A percentile compares a stretch with the other conserved stretches of the same genome.
These are phyloP conservation scores for Equus przewalskii DNA, from an alignment of 2,113 vertebrate species.

Conservation along the genomic window DNA sequence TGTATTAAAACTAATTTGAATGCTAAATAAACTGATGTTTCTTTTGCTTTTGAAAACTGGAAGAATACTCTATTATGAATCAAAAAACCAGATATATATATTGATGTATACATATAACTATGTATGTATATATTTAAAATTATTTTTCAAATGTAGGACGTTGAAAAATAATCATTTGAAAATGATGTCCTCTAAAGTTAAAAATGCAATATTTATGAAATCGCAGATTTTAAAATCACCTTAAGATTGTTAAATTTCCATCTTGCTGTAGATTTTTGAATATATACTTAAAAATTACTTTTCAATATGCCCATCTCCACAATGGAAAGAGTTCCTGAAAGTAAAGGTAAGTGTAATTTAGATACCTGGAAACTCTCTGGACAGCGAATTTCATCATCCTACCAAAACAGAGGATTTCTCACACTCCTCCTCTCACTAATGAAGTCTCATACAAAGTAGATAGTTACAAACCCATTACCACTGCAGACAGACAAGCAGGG, in stretches of 20 bases:
- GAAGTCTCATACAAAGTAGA: not conserved
- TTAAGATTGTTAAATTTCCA: not conserved
- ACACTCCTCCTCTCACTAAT: not conserved
- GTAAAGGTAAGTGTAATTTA: not conserved
- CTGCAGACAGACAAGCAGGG: not conserved
- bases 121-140: not conserved
- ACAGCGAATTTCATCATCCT: not conserved
- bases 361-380: not conserved
- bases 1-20: constrained; percentile 69
- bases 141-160: not conserved
- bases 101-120: too few relatives aligned
- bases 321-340: not conserved
- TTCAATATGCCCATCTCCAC: not conserved
- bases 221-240: constrained; percentile 13
- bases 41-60: constrained; percentile 63
- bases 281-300: not conserved
- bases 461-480: not conserved
- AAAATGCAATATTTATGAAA: not conserved
- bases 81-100: not conserved
- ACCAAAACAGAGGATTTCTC: not conserved
- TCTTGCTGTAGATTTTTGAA: not conserved
- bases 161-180: not conserved
- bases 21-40: constrained; percentile 68
- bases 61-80: constrained; percentile 35
- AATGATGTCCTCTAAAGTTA: not conserved